Conservation (phyloP, 2,113 vertebrate species). For the Lonchura striata region DNA sequence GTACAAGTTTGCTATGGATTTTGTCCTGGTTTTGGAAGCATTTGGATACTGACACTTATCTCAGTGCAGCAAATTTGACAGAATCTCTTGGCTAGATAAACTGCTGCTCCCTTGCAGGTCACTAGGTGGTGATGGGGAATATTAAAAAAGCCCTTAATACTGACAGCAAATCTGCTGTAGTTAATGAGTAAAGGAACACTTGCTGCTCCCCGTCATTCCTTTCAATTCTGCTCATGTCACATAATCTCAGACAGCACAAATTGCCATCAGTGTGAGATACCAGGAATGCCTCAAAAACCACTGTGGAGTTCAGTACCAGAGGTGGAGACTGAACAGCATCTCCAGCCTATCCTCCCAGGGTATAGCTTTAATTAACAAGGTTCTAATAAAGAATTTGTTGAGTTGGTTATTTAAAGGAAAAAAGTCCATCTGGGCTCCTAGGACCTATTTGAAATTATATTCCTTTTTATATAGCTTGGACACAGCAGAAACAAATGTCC, state of each 20-base stretch:
- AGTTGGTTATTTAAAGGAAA: not conserved
- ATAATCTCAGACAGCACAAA: constrained; percentile 23
- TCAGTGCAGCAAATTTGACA: not conserved
- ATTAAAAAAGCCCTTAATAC: not conserved
- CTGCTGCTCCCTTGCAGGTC: constrained; percentile 23
- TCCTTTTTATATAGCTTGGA: constrained; percentile 2
- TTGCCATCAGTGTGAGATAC: constrained; percentile 2
- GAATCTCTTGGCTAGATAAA: not conserved
- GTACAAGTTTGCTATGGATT: not conserved
- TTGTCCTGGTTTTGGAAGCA: not conserved
- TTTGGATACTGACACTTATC: not conserved
- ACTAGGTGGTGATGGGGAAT: constrained; percentile 4
- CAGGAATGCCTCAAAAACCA: constrained; percentile 11
- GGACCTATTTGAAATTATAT: not conserved
- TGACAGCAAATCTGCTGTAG: not conserved
- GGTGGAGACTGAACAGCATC: not conserved
- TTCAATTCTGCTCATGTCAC: not conserved
- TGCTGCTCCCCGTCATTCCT: not conserved
- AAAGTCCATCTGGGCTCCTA: not conserved
- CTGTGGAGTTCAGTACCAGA: not conserved
- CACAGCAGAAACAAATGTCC: not conserved
- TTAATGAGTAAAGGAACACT: not conserved
- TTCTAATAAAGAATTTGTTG: constrained; percentile 27
- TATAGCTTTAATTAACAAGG: constrained; percentile 28
- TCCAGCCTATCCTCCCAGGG: not conserved